A percentile compares a stretch with the other conserved stretches of the same genome.
Conservation (phyloP, 2,888 invertebrate species). For the Euplagia quadripunctaria region DNA sequence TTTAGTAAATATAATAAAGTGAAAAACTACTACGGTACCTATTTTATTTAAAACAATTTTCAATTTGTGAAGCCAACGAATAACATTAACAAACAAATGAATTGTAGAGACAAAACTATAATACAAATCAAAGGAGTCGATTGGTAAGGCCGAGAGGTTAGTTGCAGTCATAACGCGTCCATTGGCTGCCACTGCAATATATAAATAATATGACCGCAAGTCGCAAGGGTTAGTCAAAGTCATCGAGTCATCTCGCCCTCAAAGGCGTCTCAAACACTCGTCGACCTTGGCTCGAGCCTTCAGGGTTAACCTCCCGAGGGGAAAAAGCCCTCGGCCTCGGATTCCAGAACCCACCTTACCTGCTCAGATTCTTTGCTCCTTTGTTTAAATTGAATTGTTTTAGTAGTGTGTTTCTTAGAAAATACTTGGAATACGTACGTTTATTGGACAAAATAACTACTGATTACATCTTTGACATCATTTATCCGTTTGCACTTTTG, state of each 20-base stretch:
- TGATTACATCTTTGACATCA: not conserved
- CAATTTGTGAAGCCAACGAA: not conserved
- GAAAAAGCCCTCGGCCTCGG: slow-evolving; percentile 72
- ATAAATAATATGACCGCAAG: slow-evolving; percentile 67
- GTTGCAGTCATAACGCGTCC: slow-evolving; percentile 70
- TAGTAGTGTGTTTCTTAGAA: slow-evolving; percentile 47
- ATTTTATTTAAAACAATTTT: not conserved
- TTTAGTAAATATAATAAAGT: not conserved
- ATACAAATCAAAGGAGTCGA: slow-evolving; percentile 36
- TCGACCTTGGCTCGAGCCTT: slow-evolving; percentile 74
- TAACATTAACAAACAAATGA: slow-evolving; percentile 17
- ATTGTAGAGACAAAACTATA: slow-evolving; percentile 24
- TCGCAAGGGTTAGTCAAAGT: slow-evolving; percentile 77
- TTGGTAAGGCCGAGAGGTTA: slow-evolving; percentile 49
- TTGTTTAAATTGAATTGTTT: slow-evolving; percentile 59
- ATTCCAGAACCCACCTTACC: slow-evolving; percentile 70
- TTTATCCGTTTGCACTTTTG: no score
- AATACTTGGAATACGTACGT: slow-evolving; percentile 30
- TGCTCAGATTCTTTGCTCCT: slow-evolving; percentile 63
- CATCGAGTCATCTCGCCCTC: slow-evolving; percentile 76
- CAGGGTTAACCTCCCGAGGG: slow-evolving; percentile 77
- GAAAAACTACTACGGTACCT: not conserved
- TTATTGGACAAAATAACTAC: slow-evolving; percentile 11
- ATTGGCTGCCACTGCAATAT: slow-evolving; percentile 68
- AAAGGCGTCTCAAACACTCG: slow-evolving; percentile 74